Evolutionary conservation across 1,140 invertebrate genomes (phyloP), one percentile per base, ranked within the genome.

Genomic region (Streblospio benedicti): DNA sequence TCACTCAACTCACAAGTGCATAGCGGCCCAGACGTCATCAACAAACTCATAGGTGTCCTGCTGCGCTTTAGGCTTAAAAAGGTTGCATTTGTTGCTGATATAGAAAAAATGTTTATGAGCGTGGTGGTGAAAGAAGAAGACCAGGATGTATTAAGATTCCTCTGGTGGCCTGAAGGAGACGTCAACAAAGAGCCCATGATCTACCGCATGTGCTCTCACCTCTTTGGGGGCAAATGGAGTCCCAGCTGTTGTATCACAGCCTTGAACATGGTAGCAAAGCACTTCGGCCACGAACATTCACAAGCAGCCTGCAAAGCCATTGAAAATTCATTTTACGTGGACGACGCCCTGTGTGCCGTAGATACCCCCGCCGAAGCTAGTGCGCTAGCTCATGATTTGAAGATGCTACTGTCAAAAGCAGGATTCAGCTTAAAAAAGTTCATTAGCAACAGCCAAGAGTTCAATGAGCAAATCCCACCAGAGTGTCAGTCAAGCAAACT

Each of bases 21-120:
- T n/a, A n/a, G n/a, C n/a, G n/a, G n/a, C n/a, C n/a, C n/a, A n/a
- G n/a, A n/a, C n/a, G n/a, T n/a, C n/a, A n/a, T n/a, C n/a, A n/a
- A n/a, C n/a, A n/a, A n/a, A n/a, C n/a, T n/a, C n/a, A n/a, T n/a
- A n/a, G n/a, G n/a, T n/a, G n/a, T n/a, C n/a, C n/a, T n/a, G n/a
- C n/a, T n/a, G n/a, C n/a, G n/a, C n/a, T n/a, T n/a, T n/a, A n/a
- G n/a, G n/a, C n/a, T n/a, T n/a, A n/a, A n/a, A n/a, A n/a, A n/a
- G n/a, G 57, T 71, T 4, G 69, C 67, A 2, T 38, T 75, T 14
- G 56, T 51, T 4, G 66, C 62, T 2, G 68, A 73, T 57, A 67
- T 73, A 3, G 60, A 66, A 35, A 16, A 30, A 0, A 73, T 73
- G 71, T 72, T 71, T 28, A 56, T 69, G 25, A 66, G 67, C 30